A percentile compares a stretch with the other conserved stretches of the same genome.
Evolutionary conservation across 35 echinoderm and acorn worm species (phyloP).

Genomic region (Antedon bifida): DNA sequence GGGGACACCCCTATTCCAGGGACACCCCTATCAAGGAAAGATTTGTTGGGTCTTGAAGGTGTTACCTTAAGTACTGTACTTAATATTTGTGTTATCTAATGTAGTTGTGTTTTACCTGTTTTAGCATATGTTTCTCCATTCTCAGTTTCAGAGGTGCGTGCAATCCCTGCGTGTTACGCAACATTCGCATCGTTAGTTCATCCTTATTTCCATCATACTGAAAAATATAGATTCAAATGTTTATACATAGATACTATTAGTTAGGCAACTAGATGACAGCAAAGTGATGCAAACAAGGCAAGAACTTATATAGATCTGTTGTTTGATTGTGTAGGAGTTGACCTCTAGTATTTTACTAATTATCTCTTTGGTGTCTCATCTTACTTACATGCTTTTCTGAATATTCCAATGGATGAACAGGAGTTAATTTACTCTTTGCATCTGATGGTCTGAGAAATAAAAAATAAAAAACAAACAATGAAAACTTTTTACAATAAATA

Average conservation of each 20-base stretch:
- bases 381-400: slow-evolving; percentile 11
- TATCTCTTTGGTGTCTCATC: too few species aligned
- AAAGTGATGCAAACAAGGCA: too few species aligned
- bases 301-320: too few species aligned
- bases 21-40: too few species aligned
- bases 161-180: slow-evolving; percentile 60
- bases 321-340: too few species aligned
- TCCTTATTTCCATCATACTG: slow-evolving; percentile 45
- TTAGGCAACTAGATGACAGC: too few species aligned
- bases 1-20: too few species aligned
- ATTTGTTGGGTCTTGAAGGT: too few species aligned
- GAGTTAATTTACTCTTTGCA: not conserved
- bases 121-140: slow-evolving; percentile 62
- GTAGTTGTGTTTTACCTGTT: slow-evolving; percentile 40
- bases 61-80: too few species aligned
- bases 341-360: too few species aligned
- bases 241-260: too few species aligned
- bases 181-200: slow-evolving; percentile 45
- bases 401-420: slow-evolving; percentile 8
- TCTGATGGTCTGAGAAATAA: slow-evolving; percentile 17
- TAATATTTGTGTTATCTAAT: too few species aligned
- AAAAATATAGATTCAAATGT: not conserved
- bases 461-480: not conserved
- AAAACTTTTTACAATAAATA: not conserved
- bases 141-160: slow-evolving; percentile 78